Evolutionary conservation across 2,797 vertebrate species (phyloP).

Genomic region (Spatula versicolor): DNA sequence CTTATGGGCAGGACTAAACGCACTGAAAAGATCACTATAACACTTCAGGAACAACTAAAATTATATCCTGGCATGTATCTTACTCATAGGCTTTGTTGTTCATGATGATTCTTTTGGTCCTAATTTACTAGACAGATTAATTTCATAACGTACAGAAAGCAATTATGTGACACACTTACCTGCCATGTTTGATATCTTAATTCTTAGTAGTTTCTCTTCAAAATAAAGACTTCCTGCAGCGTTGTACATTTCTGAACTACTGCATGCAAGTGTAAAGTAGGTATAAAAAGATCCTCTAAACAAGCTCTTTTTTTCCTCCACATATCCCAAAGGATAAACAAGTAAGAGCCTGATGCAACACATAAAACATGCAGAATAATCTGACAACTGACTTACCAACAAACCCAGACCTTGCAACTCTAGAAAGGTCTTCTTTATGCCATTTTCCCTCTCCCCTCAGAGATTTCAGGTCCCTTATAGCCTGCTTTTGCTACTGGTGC

Average conservation of each 20-base stretch:
- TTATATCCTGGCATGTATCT: background rate
- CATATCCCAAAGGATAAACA: background rate
- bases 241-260: background rate
- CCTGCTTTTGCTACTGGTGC: background rate
- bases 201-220: background rate
- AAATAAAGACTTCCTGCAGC: background rate
- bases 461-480: background rate
- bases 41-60: background rate
- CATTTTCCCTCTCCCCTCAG: background rate
- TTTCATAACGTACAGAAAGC: slow-evolving; percentile 1
- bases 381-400: background rate
- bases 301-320: background rate
- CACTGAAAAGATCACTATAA: background rate
- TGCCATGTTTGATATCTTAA: background rate
- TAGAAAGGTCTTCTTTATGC: background rate
- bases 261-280: background rate
- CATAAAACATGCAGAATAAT: background rate
- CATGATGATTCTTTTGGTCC: background rate
- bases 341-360: background rate
- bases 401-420: background rate
- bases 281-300: background rate
- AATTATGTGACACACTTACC: background rate
- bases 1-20: background rate
- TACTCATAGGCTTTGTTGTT: background rate
- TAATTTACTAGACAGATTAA: background rate